These are phyloP conservation scores for Ceramica pisi DNA, from an alignment of 2,888 invertebrate genomes.

Conservation along the genomic window DNA sequence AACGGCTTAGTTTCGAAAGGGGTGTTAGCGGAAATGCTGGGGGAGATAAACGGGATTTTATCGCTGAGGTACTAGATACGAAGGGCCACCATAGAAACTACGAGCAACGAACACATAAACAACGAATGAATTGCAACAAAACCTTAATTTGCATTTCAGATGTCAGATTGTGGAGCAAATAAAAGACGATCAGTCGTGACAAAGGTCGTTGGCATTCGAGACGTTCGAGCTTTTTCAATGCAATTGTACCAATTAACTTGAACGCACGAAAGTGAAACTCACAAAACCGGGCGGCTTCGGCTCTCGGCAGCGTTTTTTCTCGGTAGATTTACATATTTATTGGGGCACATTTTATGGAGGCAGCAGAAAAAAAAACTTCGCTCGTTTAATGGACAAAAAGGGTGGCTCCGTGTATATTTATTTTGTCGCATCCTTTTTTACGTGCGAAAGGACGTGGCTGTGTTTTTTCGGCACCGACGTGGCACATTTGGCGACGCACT, in stretches of 20 bases:
- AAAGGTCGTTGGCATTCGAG: slow-evolving; percentile 80
- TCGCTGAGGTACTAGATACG: slow-evolving; percentile 51
- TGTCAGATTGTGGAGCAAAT: slow-evolving; percentile 69
- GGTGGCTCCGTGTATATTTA: slow-evolving; percentile 90
- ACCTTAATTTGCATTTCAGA: slow-evolving; percentile 71
- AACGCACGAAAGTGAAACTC: slow-evolving; percentile 88
- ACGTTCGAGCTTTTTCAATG: slow-evolving; percentile 75
- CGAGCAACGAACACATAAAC: slow-evolving; percentile 38
- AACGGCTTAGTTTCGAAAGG: slow-evolving; percentile 68
- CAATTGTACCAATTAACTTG: slow-evolving; percentile 88
- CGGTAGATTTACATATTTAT: slow-evolving; percentile 90
- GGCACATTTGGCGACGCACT: slow-evolving; percentile 90
- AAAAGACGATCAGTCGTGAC: slow-evolving; percentile 68
- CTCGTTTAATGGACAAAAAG: slow-evolving; percentile 90
- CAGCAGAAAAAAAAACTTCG: slow-evolving; percentile 86
- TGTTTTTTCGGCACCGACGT: slow-evolving; percentile 85
- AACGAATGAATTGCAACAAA: slow-evolving; percentile 53
- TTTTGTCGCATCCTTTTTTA: slow-evolving; percentile 91
- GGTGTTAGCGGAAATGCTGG: slow-evolving; percentile 65
- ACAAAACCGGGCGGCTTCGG: slow-evolving; percentile 77
- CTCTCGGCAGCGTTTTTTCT: slow-evolving; percentile 80
- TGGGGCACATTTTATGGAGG: slow-evolving; percentile 90
- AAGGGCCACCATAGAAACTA: slow-evolving; percentile 45
- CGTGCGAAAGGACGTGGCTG: slow-evolving; percentile 87
- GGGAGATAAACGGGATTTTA: slow-evolving; percentile 71